Conservation (phyloP, 2,888 invertebrate genomes). For the Sminthurides aquaticus region DNA sequence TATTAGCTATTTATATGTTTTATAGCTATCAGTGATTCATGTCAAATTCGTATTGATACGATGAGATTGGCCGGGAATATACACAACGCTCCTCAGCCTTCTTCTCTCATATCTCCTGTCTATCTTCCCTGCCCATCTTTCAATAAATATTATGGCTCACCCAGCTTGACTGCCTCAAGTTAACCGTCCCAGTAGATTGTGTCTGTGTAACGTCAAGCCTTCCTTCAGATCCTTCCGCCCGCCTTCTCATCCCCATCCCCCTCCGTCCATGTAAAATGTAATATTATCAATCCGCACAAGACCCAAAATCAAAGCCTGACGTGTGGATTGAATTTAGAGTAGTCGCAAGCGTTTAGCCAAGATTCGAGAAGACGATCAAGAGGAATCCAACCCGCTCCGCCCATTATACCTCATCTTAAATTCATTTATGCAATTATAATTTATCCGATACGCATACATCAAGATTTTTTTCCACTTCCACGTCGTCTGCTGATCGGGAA, state of each 20-base stretch:
- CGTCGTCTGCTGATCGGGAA: no score
- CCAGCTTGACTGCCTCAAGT: constrained; percentile 21
- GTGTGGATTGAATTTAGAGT: constrained; percentile 32
- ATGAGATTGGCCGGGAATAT: no score
- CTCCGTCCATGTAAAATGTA: background rate
- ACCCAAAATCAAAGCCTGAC: constrained; percentile 4
- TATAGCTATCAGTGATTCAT: no score
- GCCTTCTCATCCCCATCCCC: no score
- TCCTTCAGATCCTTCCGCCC: background rate
- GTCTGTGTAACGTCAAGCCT: background rate
- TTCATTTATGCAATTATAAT: no score
- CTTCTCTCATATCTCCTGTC: background rate
- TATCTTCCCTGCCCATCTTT: constrained; percentile 32
- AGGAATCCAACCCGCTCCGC: no score
- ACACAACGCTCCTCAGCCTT: no score
- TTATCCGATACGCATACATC: no score
- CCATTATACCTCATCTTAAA: no score
- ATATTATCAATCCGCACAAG: background rate
- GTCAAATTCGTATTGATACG: no score
- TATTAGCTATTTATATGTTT: no score
- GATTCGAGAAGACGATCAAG: background rate
- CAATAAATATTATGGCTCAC: constrained; percentile 29
- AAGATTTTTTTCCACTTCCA: no score
- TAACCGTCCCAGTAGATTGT: background rate
- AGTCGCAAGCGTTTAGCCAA: background rate